Percentiles rank a stretch among this genome's conserved stretches.
These are phyloP conservation scores for Orcinus orca DNA, from an alignment of 2,113 vertebrate species.

Conservation along the genomic window DNA sequence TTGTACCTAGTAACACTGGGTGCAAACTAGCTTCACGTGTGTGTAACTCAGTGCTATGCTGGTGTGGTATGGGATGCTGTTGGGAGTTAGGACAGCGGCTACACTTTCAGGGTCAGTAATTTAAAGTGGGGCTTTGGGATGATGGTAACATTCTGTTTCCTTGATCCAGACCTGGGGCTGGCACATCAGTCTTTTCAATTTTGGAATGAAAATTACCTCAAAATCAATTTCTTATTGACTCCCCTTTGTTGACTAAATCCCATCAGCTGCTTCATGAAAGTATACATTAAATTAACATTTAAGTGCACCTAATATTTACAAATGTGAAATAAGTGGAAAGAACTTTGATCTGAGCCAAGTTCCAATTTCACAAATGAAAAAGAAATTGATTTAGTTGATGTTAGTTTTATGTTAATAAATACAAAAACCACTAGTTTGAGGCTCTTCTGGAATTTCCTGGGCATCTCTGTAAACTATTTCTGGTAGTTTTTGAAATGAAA, in stretches of 20 bases:
- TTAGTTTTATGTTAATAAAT: slow-evolving; percentile 22
- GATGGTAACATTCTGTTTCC: not conserved
- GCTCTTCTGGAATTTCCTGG: not conserved
- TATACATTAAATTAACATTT: not conserved
- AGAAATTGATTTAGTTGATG: not conserved
- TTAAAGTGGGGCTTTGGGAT: not conserved
- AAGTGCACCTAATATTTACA: not conserved
- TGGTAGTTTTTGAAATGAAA: not conserved
- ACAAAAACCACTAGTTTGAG: not conserved
- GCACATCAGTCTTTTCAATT: not conserved
- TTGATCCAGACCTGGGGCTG: not conserved
- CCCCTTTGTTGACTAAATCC: not conserved
- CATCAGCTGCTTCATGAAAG: not conserved
- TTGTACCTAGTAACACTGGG: not conserved
- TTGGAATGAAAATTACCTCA: not conserved
- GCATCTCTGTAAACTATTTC: not conserved
- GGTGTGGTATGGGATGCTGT: not conserved
- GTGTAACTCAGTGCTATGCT: not conserved
- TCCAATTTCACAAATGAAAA: slow-evolving; percentile 5
- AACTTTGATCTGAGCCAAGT: not conserved
- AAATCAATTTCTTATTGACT: slow-evolving; percentile 8
- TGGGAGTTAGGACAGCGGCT: not conserved
- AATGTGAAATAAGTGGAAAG: not conserved
- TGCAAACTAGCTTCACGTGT: not conserved
- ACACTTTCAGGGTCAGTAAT: not conserved